Percentiles rank a stretch among this genome's conserved stretches.
Evolutionary conservation across 2,888 invertebrate genomes (phyloP).

Genomic region (Pristionchus maxplancki): DNA sequence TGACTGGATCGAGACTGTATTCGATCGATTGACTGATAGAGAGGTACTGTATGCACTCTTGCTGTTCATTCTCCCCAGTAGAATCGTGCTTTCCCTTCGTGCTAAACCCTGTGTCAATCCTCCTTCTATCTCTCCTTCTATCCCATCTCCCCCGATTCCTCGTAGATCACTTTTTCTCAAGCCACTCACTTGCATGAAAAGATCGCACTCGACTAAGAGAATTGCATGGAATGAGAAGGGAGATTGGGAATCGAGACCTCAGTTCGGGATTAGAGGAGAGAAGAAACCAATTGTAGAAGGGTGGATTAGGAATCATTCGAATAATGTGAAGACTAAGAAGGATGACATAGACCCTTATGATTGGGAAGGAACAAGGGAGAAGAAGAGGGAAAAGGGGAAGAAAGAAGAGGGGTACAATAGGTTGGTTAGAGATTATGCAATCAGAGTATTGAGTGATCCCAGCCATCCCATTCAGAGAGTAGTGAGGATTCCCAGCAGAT

Average conservation of each 20-base stretch:
- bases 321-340: background rate
- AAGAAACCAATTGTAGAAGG: slow-evolving; percentile 29
- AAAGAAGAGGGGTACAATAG: slow-evolving; percentile 26
- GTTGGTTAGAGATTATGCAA: slow-evolving; percentile 47
- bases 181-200: background rate
- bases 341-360: slow-evolving; percentile 25
- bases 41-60: slow-evolving; percentile 23
- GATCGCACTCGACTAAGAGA: slow-evolving; percentile 15
- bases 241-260: slow-evolving; percentile 20
- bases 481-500: slow-evolving; percentile 27
- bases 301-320: slow-evolving; percentile 13
- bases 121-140: background rate
- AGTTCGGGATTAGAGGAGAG: background rate
- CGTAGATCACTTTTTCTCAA: slow-evolving; percentile 6
- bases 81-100: background rate
- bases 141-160: background rate
- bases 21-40: slow-evolving; percentile 34
- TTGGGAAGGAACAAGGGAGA: slow-evolving; percentile 40
- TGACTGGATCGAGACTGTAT: background rate
- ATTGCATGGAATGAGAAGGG: slow-evolving; percentile 7
- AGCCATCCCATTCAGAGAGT: slow-evolving; percentile 51
- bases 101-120: background rate
- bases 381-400: background rate
- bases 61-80: background rate
- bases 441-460: slow-evolving; percentile 42